Evolutionary conservation across 30 jellyfish, hydroid and myxozoan species (phyloP).

Genomic region (Hydractinia symbiolongicarpus): DNA sequence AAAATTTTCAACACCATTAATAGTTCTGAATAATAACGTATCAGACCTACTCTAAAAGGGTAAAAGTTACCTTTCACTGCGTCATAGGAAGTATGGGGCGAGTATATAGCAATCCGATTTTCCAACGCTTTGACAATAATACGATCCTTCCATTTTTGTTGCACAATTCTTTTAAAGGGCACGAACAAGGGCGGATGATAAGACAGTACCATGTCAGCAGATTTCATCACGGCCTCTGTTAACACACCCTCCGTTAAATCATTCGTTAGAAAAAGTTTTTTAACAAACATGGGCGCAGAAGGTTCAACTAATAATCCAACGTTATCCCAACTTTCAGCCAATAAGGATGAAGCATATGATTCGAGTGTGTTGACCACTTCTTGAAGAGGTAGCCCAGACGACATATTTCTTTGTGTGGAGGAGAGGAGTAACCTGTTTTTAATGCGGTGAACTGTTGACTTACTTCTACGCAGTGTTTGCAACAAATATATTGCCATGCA

Average conservation of each 20-base stretch:
- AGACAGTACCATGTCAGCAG: slow-evolving; percentile 63
- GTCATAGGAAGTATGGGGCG: slow-evolving; percentile 93
- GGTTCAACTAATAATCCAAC: slow-evolving; percentile 97
- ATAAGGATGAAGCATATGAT: slow-evolving; percentile 42
- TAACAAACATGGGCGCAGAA: slow-evolving; percentile 51
- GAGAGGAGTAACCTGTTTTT: not conserved
- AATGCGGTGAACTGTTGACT: too few relatives aligned
- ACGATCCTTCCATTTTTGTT: slow-evolving; percentile 77
- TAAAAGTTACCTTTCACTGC: slow-evolving; percentile 46
- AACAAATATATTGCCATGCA: too few relatives aligned
- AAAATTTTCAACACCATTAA: too few relatives aligned
- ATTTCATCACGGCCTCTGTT: slow-evolving; percentile 52
- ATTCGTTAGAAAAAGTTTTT: slow-evolving; percentile 58
- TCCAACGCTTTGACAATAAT: slow-evolving; percentile 57
- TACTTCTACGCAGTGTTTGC: too few relatives aligned
- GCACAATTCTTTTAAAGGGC: slow-evolving; percentile 59
- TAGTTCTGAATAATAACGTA: not conserved
- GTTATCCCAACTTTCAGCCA: slow-evolving; percentile 98
- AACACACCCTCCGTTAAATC: slow-evolving; percentile 87
- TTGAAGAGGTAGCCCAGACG: slow-evolving; percentile 41
- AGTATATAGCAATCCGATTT: slow-evolving; percentile 81
- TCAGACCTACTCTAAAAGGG: not conserved
- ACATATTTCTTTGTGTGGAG: slow-evolving; percentile 2
- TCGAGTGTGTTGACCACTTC: slow-evolving; percentile 60
- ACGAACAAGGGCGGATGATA: slow-evolving; percentile 95